Evolutionary conservation across 2,888 invertebrate genomes (phyloP), one percentile per base, ranked within the genome.

Genomic region (Lepeophtheirus nordmannii): DNA sequence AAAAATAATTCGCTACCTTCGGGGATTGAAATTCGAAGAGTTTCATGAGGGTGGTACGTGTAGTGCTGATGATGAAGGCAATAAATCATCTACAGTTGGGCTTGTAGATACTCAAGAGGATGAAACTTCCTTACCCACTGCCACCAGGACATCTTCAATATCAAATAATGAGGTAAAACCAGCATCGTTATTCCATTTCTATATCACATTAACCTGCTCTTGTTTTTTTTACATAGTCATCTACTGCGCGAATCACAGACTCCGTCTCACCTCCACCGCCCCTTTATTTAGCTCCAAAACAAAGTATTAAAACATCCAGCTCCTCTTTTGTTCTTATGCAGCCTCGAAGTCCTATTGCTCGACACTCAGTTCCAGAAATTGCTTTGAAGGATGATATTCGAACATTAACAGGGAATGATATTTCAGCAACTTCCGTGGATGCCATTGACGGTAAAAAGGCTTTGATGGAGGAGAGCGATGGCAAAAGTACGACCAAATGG

Each of bases 21-120:
- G 66, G 17, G 66, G 66, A 38, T 60, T 66, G 10, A 66, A 66
- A 60, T 66, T 66, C 22, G 60, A 66, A 46, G 58, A 66, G 66
- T 61, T 66, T 17, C 59, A 66, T 38, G 46, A 39, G 17, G 23
- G 65, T 14, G 30, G 46, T 30, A 56, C n/a, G 3, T 10, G 30
- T 30, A 7, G 30, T 30, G 30, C 30, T 30, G 30, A 20, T 1
- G 58, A 30, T 3, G 20, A 20, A 20, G 22, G 22, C 14, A 58
- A 20, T 14, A 14, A 14, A 23, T 7, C 58, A 20, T 14, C 14
- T 5, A 58, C 58, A 14, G 58, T 20, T 5, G 14, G n/a, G 1
- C 1, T 5, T n/a, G 14, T 14, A 20, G 22, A 9, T 3, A 22
- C n/a, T 20, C 1, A 30, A 7, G 30, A 20, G 10, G 58, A 14